These are phyloP conservation scores for Montipora efflorescens DNA, from an alignment of 64 coral and sea anemone species.

Conservation along the genomic window DNA sequence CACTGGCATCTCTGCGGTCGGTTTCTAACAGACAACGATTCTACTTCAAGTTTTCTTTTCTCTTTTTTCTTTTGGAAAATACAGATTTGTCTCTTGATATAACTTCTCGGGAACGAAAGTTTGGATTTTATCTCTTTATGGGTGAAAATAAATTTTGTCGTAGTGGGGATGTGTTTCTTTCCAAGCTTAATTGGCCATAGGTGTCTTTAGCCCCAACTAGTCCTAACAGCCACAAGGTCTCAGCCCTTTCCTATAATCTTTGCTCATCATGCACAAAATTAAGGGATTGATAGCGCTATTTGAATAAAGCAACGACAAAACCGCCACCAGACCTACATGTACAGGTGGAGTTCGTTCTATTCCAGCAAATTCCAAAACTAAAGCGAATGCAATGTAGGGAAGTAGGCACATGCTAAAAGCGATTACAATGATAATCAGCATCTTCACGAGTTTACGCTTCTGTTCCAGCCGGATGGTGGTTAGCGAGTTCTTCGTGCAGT, in stretches of 20 bases:
- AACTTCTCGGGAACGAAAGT: no score
- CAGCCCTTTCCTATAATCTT: constrained; percentile 88
- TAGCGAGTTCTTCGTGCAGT: constrained; percentile 49
- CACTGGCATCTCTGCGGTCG: no score
- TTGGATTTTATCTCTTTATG: no score
- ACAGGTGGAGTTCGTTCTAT: constrained; percentile 9
- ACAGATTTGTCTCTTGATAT: no score
- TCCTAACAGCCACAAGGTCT: constrained; percentile 80
- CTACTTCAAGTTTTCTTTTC: no score
- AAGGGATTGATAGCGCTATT: constrained; percentile 90
- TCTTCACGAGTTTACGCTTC: constrained; percentile 90
- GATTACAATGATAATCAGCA: constrained; percentile 86
- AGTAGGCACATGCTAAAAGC: constrained; percentile 81
- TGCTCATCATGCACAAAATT: constrained; percentile 95
- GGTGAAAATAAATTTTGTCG: no score
- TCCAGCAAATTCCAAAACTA: constrained; percentile 69
- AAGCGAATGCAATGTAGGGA: constrained; percentile 66
- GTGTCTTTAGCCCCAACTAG: background rate
- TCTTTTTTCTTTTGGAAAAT: no score
- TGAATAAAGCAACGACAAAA: constrained; percentile 77
- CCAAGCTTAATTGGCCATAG: no score
- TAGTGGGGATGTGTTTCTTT: no score
- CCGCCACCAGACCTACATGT: constrained; percentile 73
- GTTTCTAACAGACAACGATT: no score
- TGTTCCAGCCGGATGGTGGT: constrained; percentile 76